Conservation (phyloP, 92 coral and sea anemone genomes). For the Ricordea florida region DNA sequence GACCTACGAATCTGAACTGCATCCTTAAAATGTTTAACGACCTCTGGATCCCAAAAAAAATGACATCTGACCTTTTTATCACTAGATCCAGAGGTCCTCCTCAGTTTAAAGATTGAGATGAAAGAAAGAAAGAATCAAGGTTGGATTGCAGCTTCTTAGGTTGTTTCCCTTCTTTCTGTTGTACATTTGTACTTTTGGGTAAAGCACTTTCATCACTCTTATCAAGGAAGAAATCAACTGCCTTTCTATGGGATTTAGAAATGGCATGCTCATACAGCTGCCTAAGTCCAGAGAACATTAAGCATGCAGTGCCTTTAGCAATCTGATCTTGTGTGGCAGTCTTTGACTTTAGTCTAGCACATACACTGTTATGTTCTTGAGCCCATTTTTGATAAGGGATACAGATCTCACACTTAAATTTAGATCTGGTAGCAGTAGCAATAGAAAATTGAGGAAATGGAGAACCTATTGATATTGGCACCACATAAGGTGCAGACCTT, state of each 20-base stretch:
- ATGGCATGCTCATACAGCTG: slow-evolving; percentile 12
- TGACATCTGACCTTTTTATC: slow-evolving; percentile 2
- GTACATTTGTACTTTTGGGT: not conserved
- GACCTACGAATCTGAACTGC: slow-evolving; percentile 1
- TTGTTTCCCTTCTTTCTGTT: not conserved
- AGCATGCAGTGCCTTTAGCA: slow-evolving; percentile 23
- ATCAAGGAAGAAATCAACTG: slow-evolving; percentile 2
- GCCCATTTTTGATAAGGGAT: no score
- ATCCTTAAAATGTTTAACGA: not conserved
- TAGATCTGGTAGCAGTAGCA: no score
- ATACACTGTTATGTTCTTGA: no score
- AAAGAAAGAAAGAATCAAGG: not conserved
- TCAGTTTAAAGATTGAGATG: slow-evolving; percentile 39
- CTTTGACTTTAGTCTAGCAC: no score
- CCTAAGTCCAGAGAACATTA: slow-evolving; percentile 26
- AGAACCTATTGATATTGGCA: no score
- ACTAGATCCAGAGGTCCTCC: slow-evolving; percentile 40
- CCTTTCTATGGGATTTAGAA: slow-evolving; percentile 30
- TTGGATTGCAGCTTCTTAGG: slow-evolving; percentile 9
- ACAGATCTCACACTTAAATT: no score
- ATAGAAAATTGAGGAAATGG: no score
- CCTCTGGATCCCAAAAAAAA: slow-evolving; percentile 17
- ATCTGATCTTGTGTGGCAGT: no score
- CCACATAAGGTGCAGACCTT: no score
- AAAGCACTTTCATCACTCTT: not conserved